Evolutionary conservation across 1,140 invertebrate genomes (phyloP).

Genomic region (Anadara kagoshimensis): DNA sequence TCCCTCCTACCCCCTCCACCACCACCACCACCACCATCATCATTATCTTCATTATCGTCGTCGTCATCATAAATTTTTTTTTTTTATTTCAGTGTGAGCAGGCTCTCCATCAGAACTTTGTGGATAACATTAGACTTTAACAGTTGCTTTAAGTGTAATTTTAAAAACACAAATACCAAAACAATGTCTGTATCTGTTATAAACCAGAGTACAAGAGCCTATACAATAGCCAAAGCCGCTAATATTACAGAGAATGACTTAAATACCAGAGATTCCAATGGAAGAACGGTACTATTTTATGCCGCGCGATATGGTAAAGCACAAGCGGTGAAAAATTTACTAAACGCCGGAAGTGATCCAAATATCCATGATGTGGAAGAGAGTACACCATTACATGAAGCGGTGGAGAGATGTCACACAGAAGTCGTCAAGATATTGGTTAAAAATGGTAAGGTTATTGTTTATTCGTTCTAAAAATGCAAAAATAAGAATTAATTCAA

Average conservation of each 20-base stretch:
- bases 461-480: neutral
- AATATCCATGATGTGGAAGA: slow-evolving; percentile 32
- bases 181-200: too few species aligned
- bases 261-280: slow-evolving; percentile 34
- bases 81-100: too few species aligned
- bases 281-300: slow-evolving; percentile 37
- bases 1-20: too few species aligned
- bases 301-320: slow-evolving; percentile 34
- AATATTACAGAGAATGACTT: slow-evolving; percentile 35
- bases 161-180: too few species aligned
- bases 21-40: too few species aligned
- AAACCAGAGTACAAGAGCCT: too few species aligned
- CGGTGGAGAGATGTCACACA: slow-evolving; percentile 35
- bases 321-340: slow-evolving; percentile 35
- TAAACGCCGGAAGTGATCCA: slow-evolving; percentile 40
- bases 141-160: too few species aligned
- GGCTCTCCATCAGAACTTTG: too few species aligned
- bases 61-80: too few species aligned
- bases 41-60: too few species aligned
- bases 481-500: neutral
- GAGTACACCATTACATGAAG: slow-evolving; percentile 37
- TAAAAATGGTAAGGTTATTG: slow-evolving; percentile 25
- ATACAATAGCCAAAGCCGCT: slow-evolving; percentile 20
- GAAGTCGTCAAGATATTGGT: slow-evolving; percentile 37
- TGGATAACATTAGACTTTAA: too few species aligned